A percentile compares a stretch with the other conserved stretches of the same genome.
These are phyloP conservation scores for Cephalopholis sonnerati DNA, from an alignment of 2,113 vertebrate species.

Conservation along the genomic window DNA sequence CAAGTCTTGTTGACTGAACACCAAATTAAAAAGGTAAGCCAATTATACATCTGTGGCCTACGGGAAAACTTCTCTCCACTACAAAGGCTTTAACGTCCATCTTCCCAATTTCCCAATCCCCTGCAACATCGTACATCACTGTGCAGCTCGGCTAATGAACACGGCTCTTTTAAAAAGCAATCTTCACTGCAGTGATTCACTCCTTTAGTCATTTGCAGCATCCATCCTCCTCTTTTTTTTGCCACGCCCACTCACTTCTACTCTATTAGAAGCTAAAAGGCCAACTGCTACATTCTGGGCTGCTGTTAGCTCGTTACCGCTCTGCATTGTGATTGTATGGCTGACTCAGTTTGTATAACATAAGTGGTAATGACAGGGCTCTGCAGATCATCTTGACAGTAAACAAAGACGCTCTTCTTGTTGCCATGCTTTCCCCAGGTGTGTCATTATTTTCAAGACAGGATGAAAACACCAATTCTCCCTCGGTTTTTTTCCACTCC, in stretches of 20 bases:
- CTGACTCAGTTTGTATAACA: slow-evolving; percentile 29
- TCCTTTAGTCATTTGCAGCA: slow-evolving; percentile 14
- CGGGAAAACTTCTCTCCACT: background rate
- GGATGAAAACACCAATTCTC: slow-evolving; percentile 39
- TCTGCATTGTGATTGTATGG: background rate
- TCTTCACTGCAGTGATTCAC: slow-evolving; percentile 33
- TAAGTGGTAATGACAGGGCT: slow-evolving; percentile 23
- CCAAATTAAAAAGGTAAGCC: slow-evolving; percentile 23
- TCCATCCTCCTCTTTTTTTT: background rate
- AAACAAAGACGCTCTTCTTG: slow-evolving; percentile 29
- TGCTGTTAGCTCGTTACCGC: background rate
- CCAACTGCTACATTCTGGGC: background rate
- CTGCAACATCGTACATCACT: background rate
- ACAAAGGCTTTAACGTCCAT: background rate
- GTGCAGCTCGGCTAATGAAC: slow-evolving; percentile 16
- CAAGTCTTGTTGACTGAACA: slow-evolving; percentile 6
- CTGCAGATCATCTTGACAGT: slow-evolving; percentile 15
- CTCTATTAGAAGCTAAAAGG: slow-evolving; percentile 9
- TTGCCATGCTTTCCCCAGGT: slow-evolving; percentile 30
- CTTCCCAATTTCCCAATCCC: background rate
- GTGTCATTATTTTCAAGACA: slow-evolving; percentile 54
- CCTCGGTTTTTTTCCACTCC: background rate
- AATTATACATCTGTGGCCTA: slow-evolving; percentile 1
- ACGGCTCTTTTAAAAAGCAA: slow-evolving; percentile 16
- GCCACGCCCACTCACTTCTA: slow-evolving; percentile 28